Evolutionary conservation across 2,113 vertebrate species (phyloP).

Genomic region (Podilymbus podiceps): DNA sequence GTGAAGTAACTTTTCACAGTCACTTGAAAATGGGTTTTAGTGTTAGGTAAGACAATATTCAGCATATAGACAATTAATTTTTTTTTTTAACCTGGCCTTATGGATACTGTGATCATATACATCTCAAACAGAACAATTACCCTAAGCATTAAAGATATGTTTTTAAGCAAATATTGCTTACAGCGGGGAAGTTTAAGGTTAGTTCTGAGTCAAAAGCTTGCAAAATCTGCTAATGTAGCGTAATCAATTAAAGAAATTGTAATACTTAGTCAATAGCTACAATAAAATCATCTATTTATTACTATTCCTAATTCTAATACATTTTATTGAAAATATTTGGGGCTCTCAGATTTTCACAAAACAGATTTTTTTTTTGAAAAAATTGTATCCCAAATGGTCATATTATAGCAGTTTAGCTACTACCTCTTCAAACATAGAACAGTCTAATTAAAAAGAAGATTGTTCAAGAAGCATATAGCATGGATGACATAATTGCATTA

Average conservation of each 20-base stretch:
- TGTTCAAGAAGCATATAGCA: slow-evolving; percentile 38
- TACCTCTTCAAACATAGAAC: background rate
- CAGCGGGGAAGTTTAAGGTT: background rate
- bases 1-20: background rate
- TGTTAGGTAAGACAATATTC: background rate
- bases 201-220: background rate
- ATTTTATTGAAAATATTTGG: background rate
- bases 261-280: background rate
- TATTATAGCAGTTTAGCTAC: background rate
- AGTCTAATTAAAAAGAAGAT: background rate
- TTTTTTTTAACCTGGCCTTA: background rate
- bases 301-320: background rate
- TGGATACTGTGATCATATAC: background rate
- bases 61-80: background rate
- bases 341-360: background rate
- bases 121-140: background rate
- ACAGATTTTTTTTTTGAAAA: background rate
- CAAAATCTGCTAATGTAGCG: background rate
- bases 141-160: background rate
- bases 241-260: background rate
- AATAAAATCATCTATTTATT: background rate
- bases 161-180: background rate
- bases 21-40: background rate
- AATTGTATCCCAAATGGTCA: background rate
- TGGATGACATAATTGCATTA: slow-evolving; percentile 40